Evolutionary conservation across 1,140 invertebrate species (phyloP).

Genomic region (Gryon sp.): DNA sequence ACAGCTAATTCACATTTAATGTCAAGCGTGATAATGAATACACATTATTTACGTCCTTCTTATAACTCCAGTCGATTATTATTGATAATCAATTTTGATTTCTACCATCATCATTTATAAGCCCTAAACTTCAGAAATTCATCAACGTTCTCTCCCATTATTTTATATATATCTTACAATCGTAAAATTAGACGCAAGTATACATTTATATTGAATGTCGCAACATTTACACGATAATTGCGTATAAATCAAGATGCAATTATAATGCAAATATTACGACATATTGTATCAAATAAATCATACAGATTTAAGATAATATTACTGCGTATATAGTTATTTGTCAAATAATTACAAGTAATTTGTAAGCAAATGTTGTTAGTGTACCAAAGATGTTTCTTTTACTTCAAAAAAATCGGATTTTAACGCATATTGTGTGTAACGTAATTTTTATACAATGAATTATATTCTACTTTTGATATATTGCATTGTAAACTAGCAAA

Average conservation of each 20-base stretch:
- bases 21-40: conserved; percentile 20
- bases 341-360: conserved; percentile 8
- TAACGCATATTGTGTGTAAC: no score
- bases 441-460: no score
- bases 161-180: no score
- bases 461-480: no score
- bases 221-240: not conserved
- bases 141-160: no score
- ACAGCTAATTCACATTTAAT: conserved; percentile 57
- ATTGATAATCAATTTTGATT: conserved; percentile 12
- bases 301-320: conserved; percentile 3
- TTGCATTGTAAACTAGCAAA: no score
- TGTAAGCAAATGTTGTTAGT: not conserved
- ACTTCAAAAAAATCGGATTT: no score
- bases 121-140: no score
- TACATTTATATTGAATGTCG: no score
- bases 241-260: conserved; percentile 2
- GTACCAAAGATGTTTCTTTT: no score
- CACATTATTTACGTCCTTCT: conserved; percentile 33
- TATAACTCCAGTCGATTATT: conserved; percentile 12
- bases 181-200: no score
- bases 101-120: not conserved
- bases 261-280: conserved; percentile 6
- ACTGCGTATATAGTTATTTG: no score
- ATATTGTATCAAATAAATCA: conserved; percentile 15